Evolutionary conservation across 2,113 vertebrate genomes (phyloP).

Genomic region (Thryonomys swinderianus): DNA sequence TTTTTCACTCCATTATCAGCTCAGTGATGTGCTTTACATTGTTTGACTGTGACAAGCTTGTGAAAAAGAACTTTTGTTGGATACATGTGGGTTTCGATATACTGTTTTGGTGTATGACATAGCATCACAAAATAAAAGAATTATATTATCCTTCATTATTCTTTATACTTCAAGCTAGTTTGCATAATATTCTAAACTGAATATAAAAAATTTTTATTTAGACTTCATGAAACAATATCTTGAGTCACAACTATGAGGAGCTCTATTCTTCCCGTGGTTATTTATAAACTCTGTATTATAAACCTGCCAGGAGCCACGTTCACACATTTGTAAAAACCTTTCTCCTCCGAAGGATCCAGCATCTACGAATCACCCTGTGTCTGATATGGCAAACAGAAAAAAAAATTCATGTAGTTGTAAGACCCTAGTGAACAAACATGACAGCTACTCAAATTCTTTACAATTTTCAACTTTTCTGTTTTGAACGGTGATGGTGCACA

Average conservation of each 20-base stretch:
- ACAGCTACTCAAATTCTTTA: neutral
- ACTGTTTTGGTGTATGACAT: neutral
- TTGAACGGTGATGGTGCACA: neutral
- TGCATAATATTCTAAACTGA: neutral
- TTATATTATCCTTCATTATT: neutral
- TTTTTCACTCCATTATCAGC: no score
- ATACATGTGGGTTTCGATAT: neutral
- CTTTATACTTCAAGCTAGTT: neutral
- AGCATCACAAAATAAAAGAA: neutral
- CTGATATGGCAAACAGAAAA: neutral
- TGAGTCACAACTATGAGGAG: neutral
- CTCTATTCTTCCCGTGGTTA: neutral
- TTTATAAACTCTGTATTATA: neutral
- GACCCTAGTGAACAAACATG: neutral
- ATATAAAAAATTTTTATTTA: neutral
- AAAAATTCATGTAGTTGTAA: neutral
- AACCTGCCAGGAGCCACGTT: accelerated
- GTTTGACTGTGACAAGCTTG: neutral
- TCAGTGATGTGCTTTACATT: neutral
- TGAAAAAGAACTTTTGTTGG: neutral
- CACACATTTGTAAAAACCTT: neutral
- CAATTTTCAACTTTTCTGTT: neutral
- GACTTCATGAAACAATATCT: neutral
- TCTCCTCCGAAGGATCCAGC: neutral
- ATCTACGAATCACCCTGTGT: neutral